Percentiles rank a stretch among this genome's conserved stretches.
Conservation (phyloP, 2,113 vertebrate species). For the Ellobius talpinus region DNA sequence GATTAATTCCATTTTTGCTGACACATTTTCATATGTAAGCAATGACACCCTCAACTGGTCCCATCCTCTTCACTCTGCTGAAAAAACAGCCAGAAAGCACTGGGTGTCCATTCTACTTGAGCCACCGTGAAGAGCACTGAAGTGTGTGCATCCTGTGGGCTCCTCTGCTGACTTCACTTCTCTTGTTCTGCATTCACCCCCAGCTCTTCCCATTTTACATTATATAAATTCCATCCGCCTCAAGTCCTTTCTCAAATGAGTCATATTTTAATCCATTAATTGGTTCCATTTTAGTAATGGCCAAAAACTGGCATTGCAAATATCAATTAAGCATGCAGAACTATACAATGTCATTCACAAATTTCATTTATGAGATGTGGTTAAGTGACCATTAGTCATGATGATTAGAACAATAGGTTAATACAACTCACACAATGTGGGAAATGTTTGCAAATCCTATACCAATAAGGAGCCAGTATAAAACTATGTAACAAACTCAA, state of each 20-base stretch:
- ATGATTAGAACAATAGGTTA: background rate
- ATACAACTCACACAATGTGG: background rate
- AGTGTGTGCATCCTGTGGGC: accelerated
- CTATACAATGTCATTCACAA: background rate
- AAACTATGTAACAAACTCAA: background rate
- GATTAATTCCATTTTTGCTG: background rate
- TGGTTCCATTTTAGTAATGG: slow-evolving; percentile 12
- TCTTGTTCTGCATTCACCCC: too few relatives aligned
- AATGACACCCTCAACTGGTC: background rate
- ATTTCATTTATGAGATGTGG: slow-evolving; percentile 51
- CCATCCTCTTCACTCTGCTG: background rate
- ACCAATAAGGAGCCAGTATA: background rate
- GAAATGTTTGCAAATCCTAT: background rate
- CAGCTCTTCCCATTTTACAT: background rate
- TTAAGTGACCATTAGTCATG: background rate
- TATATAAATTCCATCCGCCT: background rate
- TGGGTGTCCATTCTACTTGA: accelerated
- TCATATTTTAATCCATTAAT: slow-evolving; percentile 55
- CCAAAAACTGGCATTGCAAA: background rate
- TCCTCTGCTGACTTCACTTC: background rate
- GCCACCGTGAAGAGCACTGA: accelerated
- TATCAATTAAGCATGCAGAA: background rate
- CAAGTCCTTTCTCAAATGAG: background rate
- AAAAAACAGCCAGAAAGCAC: too few relatives aligned
- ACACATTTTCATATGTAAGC: background rate